Percentiles rank a stretch among this genome's conserved stretches.
phyloP scores from a whole-genome alignment of 2,113 vertebrate species.

The Myanophis thanlyinensis region DNA sequence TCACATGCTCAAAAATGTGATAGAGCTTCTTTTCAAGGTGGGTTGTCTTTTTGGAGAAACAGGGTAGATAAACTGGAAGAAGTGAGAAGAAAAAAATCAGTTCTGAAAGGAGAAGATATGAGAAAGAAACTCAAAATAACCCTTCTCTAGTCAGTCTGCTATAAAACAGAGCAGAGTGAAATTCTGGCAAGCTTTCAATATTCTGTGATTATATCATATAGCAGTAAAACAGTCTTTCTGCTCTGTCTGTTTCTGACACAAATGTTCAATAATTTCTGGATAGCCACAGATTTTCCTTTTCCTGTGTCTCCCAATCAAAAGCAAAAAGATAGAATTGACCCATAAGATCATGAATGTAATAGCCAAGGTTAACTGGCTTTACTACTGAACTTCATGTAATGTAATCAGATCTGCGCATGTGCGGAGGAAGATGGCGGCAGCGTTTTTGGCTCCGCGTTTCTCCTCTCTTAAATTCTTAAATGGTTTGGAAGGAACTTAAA shows the following conservation, averaged over 20 bases:
- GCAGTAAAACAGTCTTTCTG: background rate
- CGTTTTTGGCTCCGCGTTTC: no score
- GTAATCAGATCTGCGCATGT: no score
- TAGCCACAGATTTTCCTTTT: background rate
- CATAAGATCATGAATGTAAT: background rate
- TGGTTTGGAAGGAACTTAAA: no score
- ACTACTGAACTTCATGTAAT: background rate
- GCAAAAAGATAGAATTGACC: background rate
- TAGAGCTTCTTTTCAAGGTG: no score
- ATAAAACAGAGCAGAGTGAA: background rate
- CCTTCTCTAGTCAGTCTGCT: background rate
- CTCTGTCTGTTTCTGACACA: background rate
- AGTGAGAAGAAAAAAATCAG: background rate
- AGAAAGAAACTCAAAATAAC: background rate
- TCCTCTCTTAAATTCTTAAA: no score
- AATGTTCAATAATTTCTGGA: background rate
- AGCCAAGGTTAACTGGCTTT: background rate
- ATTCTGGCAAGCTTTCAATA: background rate
- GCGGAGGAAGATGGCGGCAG: no score
- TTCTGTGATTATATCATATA: background rate
- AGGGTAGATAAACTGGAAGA: background rate
- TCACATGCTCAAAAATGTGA: no score
- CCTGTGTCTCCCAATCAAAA: background rate
- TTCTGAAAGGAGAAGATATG: background rate
- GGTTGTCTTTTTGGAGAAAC: no score